phyloP scores from a whole-genome alignment of 1,140 invertebrate species.

The Drosophila fuyamai region DNA sequence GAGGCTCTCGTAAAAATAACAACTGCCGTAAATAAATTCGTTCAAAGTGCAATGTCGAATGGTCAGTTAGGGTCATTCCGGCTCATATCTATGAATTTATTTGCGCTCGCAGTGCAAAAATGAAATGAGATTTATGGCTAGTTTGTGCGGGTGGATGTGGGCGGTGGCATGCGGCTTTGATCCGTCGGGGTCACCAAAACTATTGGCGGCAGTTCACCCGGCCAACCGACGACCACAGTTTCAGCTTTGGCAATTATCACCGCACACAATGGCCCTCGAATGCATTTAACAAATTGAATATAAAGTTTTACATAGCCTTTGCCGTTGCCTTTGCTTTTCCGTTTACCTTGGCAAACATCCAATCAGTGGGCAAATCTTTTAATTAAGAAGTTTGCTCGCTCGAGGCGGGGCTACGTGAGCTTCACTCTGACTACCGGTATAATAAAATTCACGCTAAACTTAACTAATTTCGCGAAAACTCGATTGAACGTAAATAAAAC shows the following conservation, averaged over 20 bases:
- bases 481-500: constrained; percentile 64
- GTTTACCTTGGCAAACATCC: constrained; percentile 29
- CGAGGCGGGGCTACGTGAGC: constrained; percentile 13
- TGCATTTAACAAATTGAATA: constrained; percentile 65
- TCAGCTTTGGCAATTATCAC: constrained; percentile 32
- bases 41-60: constrained; percentile 17
- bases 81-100: constrained; percentile 45
- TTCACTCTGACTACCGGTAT: constrained; percentile 1
- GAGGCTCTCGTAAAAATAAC: constrained; percentile 8
- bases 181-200: constrained; percentile 5
- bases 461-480: constrained; percentile 66
- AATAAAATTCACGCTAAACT: constrained; percentile 66
- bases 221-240: constrained; percentile 7
- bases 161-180: background rate
- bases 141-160: background rate
- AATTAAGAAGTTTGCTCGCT: constrained; percentile 58
- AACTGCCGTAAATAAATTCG: constrained; percentile 23
- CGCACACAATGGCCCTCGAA: constrained; percentile 44
- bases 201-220: constrained; percentile 21
- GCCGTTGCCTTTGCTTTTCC: background rate
- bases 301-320: constrained; percentile 18
- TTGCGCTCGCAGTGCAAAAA: constrained; percentile 37
- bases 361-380: constrained; percentile 64
- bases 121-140: constrained; percentile 34
- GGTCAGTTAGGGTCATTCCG: constrained; percentile 26